These are phyloP conservation scores for Eriosoma lanigerum DNA, from an alignment of 1,140 invertebrate genomes.

Conservation along the genomic window DNA sequence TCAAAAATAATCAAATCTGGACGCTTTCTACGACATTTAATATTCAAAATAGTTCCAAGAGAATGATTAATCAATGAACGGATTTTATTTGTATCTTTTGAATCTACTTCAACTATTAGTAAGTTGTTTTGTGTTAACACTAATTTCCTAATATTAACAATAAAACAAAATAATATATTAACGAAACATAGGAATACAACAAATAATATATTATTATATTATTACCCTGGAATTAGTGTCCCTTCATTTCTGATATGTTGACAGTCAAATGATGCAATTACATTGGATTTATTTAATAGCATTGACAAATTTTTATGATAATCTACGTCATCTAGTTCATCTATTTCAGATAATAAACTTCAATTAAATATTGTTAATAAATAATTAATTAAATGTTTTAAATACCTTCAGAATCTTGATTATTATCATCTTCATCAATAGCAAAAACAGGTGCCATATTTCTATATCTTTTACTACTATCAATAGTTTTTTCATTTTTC, in stretches of 20 bases:
- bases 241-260: constrained; percentile 51
- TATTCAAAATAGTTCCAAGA: constrained; percentile 28
- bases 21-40: constrained; percentile 29
- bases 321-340: constrained; percentile 66
- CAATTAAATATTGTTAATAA: neutral
- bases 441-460: constrained; percentile 91
- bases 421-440: constrained; percentile 88
- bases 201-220: neutral
- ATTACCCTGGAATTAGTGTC: constrained; percentile 48
- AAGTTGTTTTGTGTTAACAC: constrained; percentile 26
- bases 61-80: constrained; percentile 31
- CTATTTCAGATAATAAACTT: constrained; percentile 53
- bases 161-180: neutral
- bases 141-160: constrained; percentile 21
- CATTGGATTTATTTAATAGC: constrained; percentile 81
- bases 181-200: neutral
- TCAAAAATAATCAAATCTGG: constrained; percentile 27
- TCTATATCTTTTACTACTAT: constrained; percentile 83
- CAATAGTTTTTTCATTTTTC: constrained; percentile 71
- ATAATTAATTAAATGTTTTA: constrained; percentile 2
- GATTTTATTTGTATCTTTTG: constrained; percentile 46
- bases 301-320: constrained; percentile 72
- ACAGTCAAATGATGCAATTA: constrained; percentile 84
- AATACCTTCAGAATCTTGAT: constrained; percentile 53
- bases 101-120: constrained; percentile 30